These are phyloP conservation scores for Netelia fuscicornis DNA, from an alignment of 2,888 invertebrate species.

Conservation along the genomic window DNA sequence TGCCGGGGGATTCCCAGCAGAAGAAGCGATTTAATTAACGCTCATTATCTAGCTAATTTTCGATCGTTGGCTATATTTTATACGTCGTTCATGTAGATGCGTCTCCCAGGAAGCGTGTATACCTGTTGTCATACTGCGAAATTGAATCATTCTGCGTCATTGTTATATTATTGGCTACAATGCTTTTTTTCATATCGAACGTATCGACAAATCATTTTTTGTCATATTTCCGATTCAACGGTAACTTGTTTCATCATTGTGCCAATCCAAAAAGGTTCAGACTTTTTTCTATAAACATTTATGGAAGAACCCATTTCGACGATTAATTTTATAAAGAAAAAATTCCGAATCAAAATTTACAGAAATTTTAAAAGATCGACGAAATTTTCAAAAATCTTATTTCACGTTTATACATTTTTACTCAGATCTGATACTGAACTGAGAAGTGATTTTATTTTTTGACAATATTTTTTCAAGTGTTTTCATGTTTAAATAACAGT, in stretches of 20 bases:
- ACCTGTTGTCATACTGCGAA: not conserved
- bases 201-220: conserved; percentile 23
- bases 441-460: too few species aligned
- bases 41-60: conserved; percentile 56
- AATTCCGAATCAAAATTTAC: too few species aligned
- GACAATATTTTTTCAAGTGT: too few species aligned
- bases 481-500: too few species aligned
- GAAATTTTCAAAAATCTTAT: too few species aligned
- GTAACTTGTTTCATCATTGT: not conserved
- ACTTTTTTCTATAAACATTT: too few species aligned
- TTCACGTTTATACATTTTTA: too few species aligned
- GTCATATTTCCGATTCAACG: conserved; percentile 29
- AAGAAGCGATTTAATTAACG: conserved; percentile 42
- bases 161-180: conserved; percentile 35
- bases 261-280: too few species aligned
- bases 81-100: conserved; percentile 14
- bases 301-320: too few species aligned
- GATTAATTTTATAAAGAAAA: too few species aligned
- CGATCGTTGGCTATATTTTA: conserved; percentile 18
- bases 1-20: conserved; percentile 38
- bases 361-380: too few species aligned
- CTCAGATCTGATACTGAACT: too few species aligned
- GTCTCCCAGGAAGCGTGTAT: conserved; percentile 17
- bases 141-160: conserved; percentile 7
- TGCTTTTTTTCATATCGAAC: conserved; percentile 19